Evolutionary conservation across 53 echinoderm and acorn worm genomes (phyloP).

Genomic region (Echinometra lucunter): DNA sequence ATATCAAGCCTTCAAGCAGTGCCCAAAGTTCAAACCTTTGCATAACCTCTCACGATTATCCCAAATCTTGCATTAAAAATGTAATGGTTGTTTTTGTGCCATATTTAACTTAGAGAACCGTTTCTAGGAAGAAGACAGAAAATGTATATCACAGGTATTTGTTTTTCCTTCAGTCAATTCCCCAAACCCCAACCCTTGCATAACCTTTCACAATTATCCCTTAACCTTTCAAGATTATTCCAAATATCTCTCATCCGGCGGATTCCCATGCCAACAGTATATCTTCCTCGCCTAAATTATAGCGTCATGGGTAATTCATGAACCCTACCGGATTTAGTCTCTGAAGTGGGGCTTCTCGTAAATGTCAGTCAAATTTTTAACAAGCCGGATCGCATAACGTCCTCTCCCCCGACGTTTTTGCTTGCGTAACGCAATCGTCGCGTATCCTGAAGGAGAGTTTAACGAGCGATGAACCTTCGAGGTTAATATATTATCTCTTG

Average conservation of each 20-base stretch:
- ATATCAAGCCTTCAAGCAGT: too few species aligned
- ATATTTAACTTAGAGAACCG: too few species aligned
- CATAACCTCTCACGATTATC: too few species aligned
- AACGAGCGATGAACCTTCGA: neutral
- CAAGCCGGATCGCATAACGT: neutral
- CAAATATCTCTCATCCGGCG: neutral
- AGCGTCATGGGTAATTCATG: constrained; percentile 37
- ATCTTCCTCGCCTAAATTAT: neutral
- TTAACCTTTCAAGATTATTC: too few species aligned
- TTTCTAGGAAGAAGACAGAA: too few species aligned
- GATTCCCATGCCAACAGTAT: constrained; percentile 27
- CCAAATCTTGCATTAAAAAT: too few species aligned
- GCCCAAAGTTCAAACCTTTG: too few species aligned
- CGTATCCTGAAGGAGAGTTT: neutral
- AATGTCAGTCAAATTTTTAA: constrained; percentile 39
- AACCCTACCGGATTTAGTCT: neutral
- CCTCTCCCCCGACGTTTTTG: constrained; percentile 8
- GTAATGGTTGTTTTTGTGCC: too few species aligned
- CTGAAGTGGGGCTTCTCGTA: constrained; percentile 8
- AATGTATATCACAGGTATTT: too few species aligned
- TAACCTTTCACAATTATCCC: constrained; percentile 31
- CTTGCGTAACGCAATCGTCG: constrained; percentile 32
- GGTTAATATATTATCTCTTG: constrained; percentile 2
- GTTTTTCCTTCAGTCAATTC: neutral
- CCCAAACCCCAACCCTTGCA: neutral